phyloP scores from a whole-genome alignment of 2,888 invertebrate species.

The Petrolisthes manimaculis region DNA sequence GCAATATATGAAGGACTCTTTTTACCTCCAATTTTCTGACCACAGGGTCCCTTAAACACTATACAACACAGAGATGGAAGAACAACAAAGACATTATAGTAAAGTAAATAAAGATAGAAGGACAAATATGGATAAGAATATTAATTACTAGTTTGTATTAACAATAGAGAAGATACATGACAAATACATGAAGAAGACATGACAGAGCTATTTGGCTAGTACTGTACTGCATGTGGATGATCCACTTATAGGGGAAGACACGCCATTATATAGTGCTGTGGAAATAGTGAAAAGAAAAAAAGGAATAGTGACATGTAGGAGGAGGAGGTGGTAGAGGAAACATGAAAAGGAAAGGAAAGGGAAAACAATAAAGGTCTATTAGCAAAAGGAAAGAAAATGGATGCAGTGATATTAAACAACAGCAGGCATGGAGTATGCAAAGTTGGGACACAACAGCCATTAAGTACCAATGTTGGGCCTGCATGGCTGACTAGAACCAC shows the following conservation, averaged over 20 bases:
- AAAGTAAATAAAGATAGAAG: too few relatives aligned
- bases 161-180: background rate
- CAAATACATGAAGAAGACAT: background rate
- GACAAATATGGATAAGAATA: too few relatives aligned
- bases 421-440: background rate
- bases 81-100: too few relatives aligned
- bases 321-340: background rate
- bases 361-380: background rate
- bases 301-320: background rate
- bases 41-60: too few relatives aligned
- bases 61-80: too few relatives aligned
- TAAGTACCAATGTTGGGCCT: conserved; percentile 2
- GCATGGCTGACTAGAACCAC: background rate
- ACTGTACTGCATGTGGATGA: background rate
- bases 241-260: background rate
- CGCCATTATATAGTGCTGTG: conserved; percentile 7
- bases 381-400: too few relatives aligned
- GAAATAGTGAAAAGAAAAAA: background rate
- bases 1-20: too few relatives aligned
- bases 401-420: too few relatives aligned
- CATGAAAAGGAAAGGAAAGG: background rate
- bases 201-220: background rate
- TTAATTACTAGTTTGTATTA: background rate
- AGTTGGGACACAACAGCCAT: background rate
- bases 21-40: too few relatives aligned